These are phyloP conservation scores for Apodemia hepburni DNA, from an alignment of 2,888 invertebrate species.

Conservation along the genomic window DNA sequence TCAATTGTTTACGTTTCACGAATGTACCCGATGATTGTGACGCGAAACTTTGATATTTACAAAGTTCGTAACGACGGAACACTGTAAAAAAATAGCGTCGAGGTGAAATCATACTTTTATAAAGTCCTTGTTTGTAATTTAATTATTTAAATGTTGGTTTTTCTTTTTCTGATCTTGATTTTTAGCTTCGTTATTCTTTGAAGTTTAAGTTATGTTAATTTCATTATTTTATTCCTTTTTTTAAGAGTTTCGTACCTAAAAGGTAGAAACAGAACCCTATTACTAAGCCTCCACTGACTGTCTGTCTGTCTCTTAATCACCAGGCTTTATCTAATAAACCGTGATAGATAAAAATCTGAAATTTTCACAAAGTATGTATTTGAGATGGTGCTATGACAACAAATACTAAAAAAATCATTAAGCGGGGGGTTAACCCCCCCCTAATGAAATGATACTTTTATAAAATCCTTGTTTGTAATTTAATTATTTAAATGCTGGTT, in stretches of 20 bases:
- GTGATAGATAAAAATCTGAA: no score
- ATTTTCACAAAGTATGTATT: no score
- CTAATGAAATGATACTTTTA: conserved; percentile 4
- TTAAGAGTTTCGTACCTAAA: no score
- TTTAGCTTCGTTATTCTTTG: neutral
- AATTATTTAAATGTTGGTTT: neutral
- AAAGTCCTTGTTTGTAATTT: conserved; percentile 4
- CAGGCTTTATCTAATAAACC: no score
- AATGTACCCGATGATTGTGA: conserved; percentile 24
- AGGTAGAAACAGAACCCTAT: no score
- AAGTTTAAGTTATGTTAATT: neutral
- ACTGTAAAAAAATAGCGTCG: neutral
- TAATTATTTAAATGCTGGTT: neutral
- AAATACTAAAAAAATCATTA: no score
- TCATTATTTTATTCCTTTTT: neutral
- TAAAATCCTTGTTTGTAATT: conserved; percentile 1
- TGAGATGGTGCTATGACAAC: no score
- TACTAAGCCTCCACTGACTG: no score
- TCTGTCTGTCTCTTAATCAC: no score
- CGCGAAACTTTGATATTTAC: conserved; percentile 20
- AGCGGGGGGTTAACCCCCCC: no score
- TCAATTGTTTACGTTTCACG: conserved; percentile 28
- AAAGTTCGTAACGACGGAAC: conserved; percentile 11
- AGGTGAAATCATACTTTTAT: conserved; percentile 5
- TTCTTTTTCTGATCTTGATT: neutral